Evolutionary conservation across 2,888 invertebrate genomes (phyloP), one percentile per base, ranked within the genome.

Genomic region (Cephus spinipes): DNA sequence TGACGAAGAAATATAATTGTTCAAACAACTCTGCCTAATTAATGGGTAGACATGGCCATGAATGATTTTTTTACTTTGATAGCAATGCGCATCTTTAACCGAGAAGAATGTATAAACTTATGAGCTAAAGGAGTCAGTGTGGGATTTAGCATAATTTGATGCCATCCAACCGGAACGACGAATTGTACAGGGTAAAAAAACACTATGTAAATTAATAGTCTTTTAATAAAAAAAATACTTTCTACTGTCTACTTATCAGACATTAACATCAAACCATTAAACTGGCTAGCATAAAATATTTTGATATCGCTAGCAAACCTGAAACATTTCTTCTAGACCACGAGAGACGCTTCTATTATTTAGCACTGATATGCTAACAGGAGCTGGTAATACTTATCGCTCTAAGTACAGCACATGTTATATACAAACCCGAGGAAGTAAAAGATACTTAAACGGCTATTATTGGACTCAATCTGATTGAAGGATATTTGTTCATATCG

Each of bases 321-420:
- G 32, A 55, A 69, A 77, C 23, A 75, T 77, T 75, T 34, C 33
- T 31, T 77, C 71, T 55, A 34, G 15, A 77, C 35, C 12, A 74
- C 23, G 34, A 68, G 9, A 78, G 68, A 55, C 68, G 68, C 31
- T 71, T 73, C 76, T 73, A 76, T 75, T 73, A 68, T 73, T 75
- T 30, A 76, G 76, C 78, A 76, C 31, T 68, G 73, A 73, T 76
- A 69, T 68, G 40, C 68, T 73, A 73, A 76, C 75, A 75, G 69
- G 35, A 71, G 68, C 73, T 40, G 55, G n/a, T 78, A 76, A 78
- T 76, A 78, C 73, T 75, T 68, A 75, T 36, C 73, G 30, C 23
- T 73, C 75, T 68, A 78, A 75, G 40, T 68, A 78, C 76, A 73
- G 71, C 40, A 75, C n/a, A 3, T 78, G 75, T 73, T 78, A 78